Conservation (phyloP, 2,888 invertebrate genomes). For the Sarcophaga variegata region DNA sequence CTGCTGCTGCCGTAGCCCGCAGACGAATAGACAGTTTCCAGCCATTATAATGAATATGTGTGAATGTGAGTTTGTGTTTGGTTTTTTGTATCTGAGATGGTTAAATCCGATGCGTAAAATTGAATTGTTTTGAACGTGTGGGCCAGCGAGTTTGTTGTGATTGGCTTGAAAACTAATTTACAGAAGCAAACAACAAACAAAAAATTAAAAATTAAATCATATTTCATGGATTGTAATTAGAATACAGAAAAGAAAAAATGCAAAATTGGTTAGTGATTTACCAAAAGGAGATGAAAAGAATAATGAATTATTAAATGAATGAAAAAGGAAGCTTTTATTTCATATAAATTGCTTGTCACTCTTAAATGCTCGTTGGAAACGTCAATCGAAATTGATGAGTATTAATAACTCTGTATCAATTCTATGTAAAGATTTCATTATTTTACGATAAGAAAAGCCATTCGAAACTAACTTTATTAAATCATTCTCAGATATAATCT, state of each 20-base stretch:
- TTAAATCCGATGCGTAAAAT: constrained; percentile 22
- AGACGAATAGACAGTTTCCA: constrained; percentile 33
- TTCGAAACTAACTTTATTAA: too few species aligned
- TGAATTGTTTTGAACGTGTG: constrained; percentile 9
- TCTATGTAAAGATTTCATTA: too few species aligned
- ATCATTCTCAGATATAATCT: too few species aligned
- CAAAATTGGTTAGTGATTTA: too few species aligned
- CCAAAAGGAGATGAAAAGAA: too few species aligned
- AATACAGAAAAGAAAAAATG: constrained; percentile 1
- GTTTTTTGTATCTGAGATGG: neutral
- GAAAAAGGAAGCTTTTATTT: too few species aligned
- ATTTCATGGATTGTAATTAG: constrained; percentile 52
- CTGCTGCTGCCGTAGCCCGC: constrained; percentile 42
- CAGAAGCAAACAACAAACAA: constrained; percentile 18
- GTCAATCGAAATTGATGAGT: too few species aligned
- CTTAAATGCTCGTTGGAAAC: too few species aligned
- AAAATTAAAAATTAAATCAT: constrained; percentile 62
- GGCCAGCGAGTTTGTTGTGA: constrained; percentile 20
- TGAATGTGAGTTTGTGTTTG: neutral
- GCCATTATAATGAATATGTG: constrained; percentile 15
- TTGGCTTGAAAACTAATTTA: constrained; percentile 62
- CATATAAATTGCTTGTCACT: too few species aligned
- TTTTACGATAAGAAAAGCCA: too few species aligned
- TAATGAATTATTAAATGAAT: too few species aligned
- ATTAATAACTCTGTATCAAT: too few species aligned